Evolutionary conservation across 2,113 vertebrate species (phyloP).

Genomic region (Corapipo altera): DNA sequence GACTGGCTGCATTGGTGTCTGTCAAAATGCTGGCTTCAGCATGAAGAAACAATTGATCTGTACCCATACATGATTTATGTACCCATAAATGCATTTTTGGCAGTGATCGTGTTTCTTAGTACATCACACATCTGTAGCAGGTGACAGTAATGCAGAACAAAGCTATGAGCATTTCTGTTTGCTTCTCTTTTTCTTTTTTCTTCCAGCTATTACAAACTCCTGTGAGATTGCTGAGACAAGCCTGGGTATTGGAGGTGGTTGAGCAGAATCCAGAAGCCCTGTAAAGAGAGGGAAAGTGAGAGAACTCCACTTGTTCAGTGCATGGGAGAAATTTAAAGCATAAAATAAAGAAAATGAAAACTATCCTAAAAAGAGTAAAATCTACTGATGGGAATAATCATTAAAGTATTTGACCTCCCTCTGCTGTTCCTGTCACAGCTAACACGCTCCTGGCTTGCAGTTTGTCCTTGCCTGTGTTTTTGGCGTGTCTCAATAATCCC

Average conservation of each 20-base stretch:
- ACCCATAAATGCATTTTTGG: not conserved
- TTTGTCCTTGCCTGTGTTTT: not conserved
- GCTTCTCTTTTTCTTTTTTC: not conserved
- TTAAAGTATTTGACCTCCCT: not conserved
- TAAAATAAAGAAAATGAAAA: not conserved
- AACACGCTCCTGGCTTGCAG: not conserved
- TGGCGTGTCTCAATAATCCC: not conserved
- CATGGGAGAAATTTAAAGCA: not conserved
- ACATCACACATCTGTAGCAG: not conserved
- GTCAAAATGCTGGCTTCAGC: not conserved
- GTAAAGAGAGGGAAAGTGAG: not conserved
- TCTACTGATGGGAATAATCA: not conserved
- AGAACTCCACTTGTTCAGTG: not conserved
- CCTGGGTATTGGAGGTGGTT: not conserved
- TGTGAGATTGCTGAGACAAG: not conserved
- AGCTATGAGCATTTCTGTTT: not conserved
- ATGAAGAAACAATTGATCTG: not conserved
- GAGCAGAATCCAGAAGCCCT: not conserved
- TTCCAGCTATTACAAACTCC: not conserved
- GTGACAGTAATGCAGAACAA: not conserved
- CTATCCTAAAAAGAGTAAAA: not conserved
- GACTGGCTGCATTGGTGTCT: not conserved
- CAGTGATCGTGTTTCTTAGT: not conserved
- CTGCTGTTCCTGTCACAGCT: not conserved
- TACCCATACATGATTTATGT: not conserved